These are phyloP conservation scores for Drosophila birchii DNA, from an alignment of 2,888 invertebrate species.

Conservation along the genomic window DNA sequence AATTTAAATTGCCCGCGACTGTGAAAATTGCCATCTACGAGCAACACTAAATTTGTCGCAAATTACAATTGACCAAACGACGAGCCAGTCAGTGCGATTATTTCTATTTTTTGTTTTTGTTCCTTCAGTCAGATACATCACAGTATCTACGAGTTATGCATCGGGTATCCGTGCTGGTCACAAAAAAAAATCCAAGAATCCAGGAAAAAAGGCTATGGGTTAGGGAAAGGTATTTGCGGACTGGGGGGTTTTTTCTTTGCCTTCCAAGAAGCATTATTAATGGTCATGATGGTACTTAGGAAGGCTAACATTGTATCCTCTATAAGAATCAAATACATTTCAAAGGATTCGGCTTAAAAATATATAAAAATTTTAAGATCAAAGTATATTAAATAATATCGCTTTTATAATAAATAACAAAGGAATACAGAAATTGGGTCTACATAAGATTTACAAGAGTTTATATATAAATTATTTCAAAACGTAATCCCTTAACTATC, in stretches of 20 bases:
- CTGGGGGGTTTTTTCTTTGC: slow-evolving; percentile 31
- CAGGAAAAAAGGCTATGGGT: not conserved
- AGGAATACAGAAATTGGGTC: not conserved
- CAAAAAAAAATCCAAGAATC: slow-evolving; percentile 11
- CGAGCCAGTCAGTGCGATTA: not conserved
- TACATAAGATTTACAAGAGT: not conserved
- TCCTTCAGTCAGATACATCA: slow-evolving; percentile 15
- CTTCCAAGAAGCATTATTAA: slow-evolving; percentile 10
- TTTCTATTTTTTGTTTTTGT: not conserved
- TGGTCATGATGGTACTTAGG: not conserved
- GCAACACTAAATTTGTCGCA: slow-evolving; percentile 67
- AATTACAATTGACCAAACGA: slow-evolving; percentile 56
- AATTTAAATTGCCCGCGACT: slow-evolving; percentile 64
- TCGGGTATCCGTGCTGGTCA: slow-evolving; percentile 2
- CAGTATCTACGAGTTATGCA: slow-evolving; percentile 21
- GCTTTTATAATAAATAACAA: not conserved
- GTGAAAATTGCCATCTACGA: slow-evolving; percentile 33
- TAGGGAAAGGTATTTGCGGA: slow-evolving; percentile 26
- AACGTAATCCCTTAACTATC: not conserved
- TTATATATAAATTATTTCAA: not conserved
- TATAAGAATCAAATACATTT: not conserved
- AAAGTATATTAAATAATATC: not conserved
- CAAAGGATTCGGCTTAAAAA: not conserved
- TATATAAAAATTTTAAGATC: not conserved
- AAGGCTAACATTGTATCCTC: not conserved